Evolutionary conservation across 2,888 invertebrate genomes (phyloP).

Genomic region (Zhuqinia jingwanae): DNA sequence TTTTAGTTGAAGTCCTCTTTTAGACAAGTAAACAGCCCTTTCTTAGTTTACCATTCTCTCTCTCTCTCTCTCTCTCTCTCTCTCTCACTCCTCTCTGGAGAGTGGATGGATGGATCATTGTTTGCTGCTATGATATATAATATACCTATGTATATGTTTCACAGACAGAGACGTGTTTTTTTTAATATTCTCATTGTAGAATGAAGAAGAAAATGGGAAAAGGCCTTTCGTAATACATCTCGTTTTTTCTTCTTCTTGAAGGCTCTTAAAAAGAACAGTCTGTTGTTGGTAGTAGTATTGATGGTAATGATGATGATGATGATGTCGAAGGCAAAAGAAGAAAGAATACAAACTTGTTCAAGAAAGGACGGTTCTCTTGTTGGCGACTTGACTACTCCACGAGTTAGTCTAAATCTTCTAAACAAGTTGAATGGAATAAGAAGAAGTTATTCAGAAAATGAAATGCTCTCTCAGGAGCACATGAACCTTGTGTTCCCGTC

Average conservation of each 20-base stretch:
- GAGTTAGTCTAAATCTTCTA: not conserved
- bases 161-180: not conserved
- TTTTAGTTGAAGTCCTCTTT: slow-evolving; percentile 71
- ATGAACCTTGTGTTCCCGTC: not conserved
- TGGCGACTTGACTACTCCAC: not conserved
- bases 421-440: slow-evolving; percentile 1
- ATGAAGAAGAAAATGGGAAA: slow-evolving; percentile 35
- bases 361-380: slow-evolving; percentile 10
- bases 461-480: not conserved
- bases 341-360: slow-evolving; percentile 11
- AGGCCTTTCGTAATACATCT: slow-evolving; percentile 55
- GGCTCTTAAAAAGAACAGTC: slow-evolving; percentile 31
- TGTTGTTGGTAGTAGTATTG: too few relatives aligned
- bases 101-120: slow-evolving; percentile 45
- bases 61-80: too few relatives aligned
- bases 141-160: not conserved
- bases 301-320: slow-evolving; percentile 1
- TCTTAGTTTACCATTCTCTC: slow-evolving; percentile 21
- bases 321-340: not conserved
- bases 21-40: slow-evolving; percentile 52
- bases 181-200: not conserved
- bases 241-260: slow-evolving; percentile 16
- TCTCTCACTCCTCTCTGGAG: too few relatives aligned
- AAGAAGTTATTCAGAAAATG: not conserved
- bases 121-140: too few relatives aligned